Evolutionary conservation across 2,888 invertebrate genomes (phyloP), one percentile per base, ranked within the genome.

Genomic region (Slavum lentiscoides): DNA sequence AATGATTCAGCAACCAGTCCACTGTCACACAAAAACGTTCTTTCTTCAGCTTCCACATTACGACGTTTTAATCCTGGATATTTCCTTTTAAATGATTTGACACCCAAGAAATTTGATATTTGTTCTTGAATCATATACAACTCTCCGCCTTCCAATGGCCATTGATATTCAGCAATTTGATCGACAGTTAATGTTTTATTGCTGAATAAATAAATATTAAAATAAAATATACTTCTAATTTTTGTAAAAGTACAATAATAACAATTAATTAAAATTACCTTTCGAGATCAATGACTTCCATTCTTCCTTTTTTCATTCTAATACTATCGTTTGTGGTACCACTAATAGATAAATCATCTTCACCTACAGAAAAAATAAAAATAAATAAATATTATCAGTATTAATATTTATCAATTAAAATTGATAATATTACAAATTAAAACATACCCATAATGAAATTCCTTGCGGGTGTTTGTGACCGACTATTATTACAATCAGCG

Each of bases 41-140:
- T 90, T 86, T 98, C 98, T 83, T 94, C 94, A 88, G 94, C 94
- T 84, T 96, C 95, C 43, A 97, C 92, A 83, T 92, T 89, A 77
- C 97, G 90, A 81, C 97, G 89, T 84, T 91, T 91, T 75, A 95
- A 87, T 86, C 95, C 95, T n/a, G 95, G 93, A 88, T 96, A 96
- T 86, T 97, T 96, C 83, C 98, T 90, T 87, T 98, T 98, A 87
- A 99, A 98, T 82, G 97, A 97, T 86, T 96, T 97, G 55, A 98
- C 94, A 61, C 94, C 94, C 83, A 99, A 89, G 87, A 94, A 97
- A 86, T 97, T 94, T 0, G 96, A 95, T 83, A 99, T 93, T 87
- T 94, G 98, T 86, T 98, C 98, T 87, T 98, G 97, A 82, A 98
- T 91, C 93, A 97, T 95, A 88, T 92, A 96, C 73, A 94, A 93